Percentiles rank a stretch among this genome's conserved stretches.
Evolutionary conservation across 2,797 vertebrate genomes (phyloP).

Genomic region (Lithobates sylvaticus): DNA sequence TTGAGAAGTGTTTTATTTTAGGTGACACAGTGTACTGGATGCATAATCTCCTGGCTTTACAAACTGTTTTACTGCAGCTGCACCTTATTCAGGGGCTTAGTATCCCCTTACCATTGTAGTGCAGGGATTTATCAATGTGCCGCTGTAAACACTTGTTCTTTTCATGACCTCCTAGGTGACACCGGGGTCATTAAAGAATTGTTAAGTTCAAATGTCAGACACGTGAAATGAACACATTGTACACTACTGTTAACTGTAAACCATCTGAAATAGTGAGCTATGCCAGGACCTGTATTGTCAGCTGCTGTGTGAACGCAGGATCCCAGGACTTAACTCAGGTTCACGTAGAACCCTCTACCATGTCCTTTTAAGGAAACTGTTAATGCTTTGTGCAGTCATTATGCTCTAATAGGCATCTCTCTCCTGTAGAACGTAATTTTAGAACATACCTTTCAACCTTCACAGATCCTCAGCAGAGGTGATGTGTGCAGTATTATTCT

Average conservation of each 20-base stretch:
- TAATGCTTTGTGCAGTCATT: conserved; percentile 11
- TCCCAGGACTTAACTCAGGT: conserved; percentile 29
- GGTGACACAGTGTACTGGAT: not conserved
- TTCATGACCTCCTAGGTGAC: conserved; percentile 13
- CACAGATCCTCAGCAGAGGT: not conserved
- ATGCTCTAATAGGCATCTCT: conserved; percentile 29
- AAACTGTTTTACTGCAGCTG: not conserved
- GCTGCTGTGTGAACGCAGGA: conserved; percentile 24
- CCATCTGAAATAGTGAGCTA: conserved; percentile 26
- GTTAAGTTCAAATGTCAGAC: conserved; percentile 10
- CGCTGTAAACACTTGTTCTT: conserved; percentile 24
- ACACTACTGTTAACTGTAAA: conserved; percentile 34
- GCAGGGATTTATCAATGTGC: conserved; percentile 9
- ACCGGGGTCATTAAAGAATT: not conserved
- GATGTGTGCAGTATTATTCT: not conserved
- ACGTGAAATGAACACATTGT: conserved; percentile 8
- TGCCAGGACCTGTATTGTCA: conserved; percentile 30
- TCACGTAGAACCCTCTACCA: not conserved
- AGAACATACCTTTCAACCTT: conserved; percentile 29
- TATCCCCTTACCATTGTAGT: not conserved
- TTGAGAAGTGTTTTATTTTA: conserved; percentile 15
- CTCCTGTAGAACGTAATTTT: conserved; percentile 12
- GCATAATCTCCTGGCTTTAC: conserved; percentile 1
- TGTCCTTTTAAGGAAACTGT: conserved; percentile 44
- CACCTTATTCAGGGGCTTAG: not conserved